Conservation (phyloP, 2,888 invertebrate species). For the Tenthredo distinguenda region DNA sequence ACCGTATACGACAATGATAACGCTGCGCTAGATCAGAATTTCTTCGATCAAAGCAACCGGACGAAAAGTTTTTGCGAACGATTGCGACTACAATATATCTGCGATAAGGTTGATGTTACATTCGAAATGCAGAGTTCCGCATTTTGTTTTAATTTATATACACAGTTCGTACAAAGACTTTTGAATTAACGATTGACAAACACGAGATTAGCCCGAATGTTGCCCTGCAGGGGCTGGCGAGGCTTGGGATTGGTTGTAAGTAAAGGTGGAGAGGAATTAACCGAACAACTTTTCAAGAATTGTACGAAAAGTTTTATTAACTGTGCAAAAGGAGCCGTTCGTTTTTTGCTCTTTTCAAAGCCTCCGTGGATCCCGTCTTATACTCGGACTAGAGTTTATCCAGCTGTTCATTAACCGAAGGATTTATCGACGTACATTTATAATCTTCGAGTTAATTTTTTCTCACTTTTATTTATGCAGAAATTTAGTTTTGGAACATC, state of each 20-base stretch:
- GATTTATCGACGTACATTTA: neutral
- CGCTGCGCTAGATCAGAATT: too few relatives aligned
- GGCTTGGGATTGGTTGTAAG: neutral
- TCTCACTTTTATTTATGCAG: too few relatives aligned
- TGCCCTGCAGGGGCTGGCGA: neutral
- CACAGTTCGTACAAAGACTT: too few relatives aligned
- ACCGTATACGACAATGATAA: too few relatives aligned
- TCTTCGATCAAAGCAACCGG: too few relatives aligned
- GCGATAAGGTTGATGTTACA: too few relatives aligned
- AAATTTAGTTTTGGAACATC: too few relatives aligned
- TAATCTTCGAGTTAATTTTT: too few relatives aligned
- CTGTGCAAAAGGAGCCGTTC: neutral
- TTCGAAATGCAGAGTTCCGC: neutral
- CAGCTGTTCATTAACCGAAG: neutral
- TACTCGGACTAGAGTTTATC: neutral
- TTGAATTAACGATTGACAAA: neutral
- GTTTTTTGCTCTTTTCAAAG: neutral
- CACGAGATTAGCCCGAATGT: neutral
- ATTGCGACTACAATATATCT: too few relatives aligned
- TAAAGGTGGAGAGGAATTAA: neutral
- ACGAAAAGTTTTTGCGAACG: too few relatives aligned
- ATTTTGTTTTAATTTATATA: too few relatives aligned
- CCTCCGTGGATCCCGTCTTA: neutral
- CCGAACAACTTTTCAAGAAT: neutral
- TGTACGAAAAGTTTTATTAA: neutral